Base-by-base conservation (phyloP, 2,113 vertebrate species). In the Oreochromis aureus region DNA sequence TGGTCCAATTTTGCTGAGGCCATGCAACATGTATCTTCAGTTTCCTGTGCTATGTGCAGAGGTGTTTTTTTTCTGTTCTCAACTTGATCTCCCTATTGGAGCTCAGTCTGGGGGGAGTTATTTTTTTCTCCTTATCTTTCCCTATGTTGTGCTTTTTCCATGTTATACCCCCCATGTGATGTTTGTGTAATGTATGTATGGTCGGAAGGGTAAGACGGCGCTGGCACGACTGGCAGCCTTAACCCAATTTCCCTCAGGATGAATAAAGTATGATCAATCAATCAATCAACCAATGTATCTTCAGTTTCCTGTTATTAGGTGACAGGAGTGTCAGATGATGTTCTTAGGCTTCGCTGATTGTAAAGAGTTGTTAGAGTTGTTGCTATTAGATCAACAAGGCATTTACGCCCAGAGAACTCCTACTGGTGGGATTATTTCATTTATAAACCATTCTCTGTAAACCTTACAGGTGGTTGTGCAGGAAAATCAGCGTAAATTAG, bases 401-500 rank as follows among this genome's bases (percentile, higher is more conserved):
- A 22, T 66, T 66, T 66, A 13, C 1, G 4, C 61, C 61, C 10
- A 36, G 61, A 66, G 61, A 66, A 66, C 19, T 39, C 34, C 61
- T 66, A 66, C 6, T 1, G 6, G 22, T 66, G 61, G 11, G 3
- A 66, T 66, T 22, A 22, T 39, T 0, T 66, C 3, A 22, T 39
- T 66, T 39, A 39, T 7, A 39, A 39, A n/a, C 34, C 34, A 39
- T 66, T 66, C 61, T 66, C 34, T 66, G 19, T 66, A 66, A 66
- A n/a, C 34, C 18, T 63, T 63, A 12, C 0, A 66, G 34, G 11
- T 66, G 34, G 34, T 22, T 39, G 19, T 39, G 61, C 61, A 5
- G 61, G 34, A 63, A 63, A 63, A 36, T 63, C 30, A 19, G 30
- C 2, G 9, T 0, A 7, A 34, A 19, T 11, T 34, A 63, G 30